Conservation (phyloP, 2,113 vertebrate species). For the Ptilorrhoa leucosticta region DNA sequence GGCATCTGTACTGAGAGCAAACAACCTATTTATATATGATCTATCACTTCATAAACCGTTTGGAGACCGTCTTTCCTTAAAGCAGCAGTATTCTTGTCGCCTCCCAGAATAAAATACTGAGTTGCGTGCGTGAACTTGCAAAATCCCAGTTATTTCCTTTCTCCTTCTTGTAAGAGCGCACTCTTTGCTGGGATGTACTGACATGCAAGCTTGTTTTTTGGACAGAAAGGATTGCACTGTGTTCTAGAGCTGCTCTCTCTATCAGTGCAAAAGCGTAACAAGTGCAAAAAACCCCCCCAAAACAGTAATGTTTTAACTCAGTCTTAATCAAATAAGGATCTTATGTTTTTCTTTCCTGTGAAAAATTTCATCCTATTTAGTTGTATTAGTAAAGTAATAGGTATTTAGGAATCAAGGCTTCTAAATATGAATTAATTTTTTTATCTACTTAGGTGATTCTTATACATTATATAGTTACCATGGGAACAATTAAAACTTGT, state of each 20-base stretch:
- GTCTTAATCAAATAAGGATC: background rate
- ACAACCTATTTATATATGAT: conserved; percentile 92
- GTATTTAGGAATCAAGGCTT: background rate
- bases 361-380: background rate
- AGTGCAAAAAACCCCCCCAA: background rate
- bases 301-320: background rate
- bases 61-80: conserved; percentile 75
- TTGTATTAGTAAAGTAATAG: background rate
- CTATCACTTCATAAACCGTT: conserved; percentile 80
- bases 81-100: conserved; percentile 67
- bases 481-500: background rate
- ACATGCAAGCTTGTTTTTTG: background rate
- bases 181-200: background rate
- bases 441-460: background rate
- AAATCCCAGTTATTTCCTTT: background rate
- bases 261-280: background rate
- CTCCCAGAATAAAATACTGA: conserved; percentile 8
- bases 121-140: background rate
- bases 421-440: background rate
- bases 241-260: background rate
- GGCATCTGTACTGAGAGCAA: conserved; percentile 85
- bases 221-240: background rate
- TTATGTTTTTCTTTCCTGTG: background rate
- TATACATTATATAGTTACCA: background rate
- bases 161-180: background rate